A percentile compares a stretch with the other conserved stretches of the same genome.
phyloP scores from a whole-genome alignment of 2,888 invertebrate genomes.

The Drosophila aldrichi region DNA sequence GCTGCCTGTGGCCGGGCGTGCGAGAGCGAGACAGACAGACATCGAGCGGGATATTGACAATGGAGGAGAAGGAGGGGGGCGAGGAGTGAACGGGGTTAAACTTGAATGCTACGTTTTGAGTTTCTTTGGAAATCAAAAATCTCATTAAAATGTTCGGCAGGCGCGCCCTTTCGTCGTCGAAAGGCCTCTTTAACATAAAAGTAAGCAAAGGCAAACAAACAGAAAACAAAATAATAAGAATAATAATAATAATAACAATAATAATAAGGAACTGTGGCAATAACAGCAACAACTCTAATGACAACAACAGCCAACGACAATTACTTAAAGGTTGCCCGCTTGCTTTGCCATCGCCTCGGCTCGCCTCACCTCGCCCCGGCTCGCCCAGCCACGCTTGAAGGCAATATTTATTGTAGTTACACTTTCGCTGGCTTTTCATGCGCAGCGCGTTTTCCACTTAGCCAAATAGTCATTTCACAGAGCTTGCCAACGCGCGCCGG shows the following conservation, averaged over 20 bases:
- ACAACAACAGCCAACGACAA: conserved; percentile 22
- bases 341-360: background rate
- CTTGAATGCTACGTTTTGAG: conserved; percentile 44
- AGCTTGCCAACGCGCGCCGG: background rate
- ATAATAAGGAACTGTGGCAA: conserved; percentile 1
- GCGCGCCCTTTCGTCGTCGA: conserved; percentile 25
- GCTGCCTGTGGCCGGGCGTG: conserved; percentile 55
- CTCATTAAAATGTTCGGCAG: conserved; percentile 69
- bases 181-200: conserved; percentile 30
- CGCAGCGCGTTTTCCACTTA: conserved; percentile 26
- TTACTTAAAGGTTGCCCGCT: conserved; percentile 16
- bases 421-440: conserved; percentile 24
- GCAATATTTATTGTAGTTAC: conserved; percentile 26
- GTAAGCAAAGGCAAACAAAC: conserved; percentile 16
- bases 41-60: conserved; percentile 7
- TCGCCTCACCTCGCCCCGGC: background rate
- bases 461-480: conserved; percentile 34
- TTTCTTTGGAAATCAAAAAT: conserved; percentile 65
- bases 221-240: conserved; percentile 5
- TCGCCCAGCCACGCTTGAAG: background rate
- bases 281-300: conserved; percentile 3
- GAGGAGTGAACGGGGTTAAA: conserved; percentile 8
- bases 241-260: conserved; percentile 10
- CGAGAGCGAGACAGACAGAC: conserved; percentile 7
- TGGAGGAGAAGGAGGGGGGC: conserved; percentile 1